These are phyloP conservation scores for Drosophila neoperkinsi DNA, from an alignment of 2,888 invertebrate species.

Conservation along the genomic window DNA sequence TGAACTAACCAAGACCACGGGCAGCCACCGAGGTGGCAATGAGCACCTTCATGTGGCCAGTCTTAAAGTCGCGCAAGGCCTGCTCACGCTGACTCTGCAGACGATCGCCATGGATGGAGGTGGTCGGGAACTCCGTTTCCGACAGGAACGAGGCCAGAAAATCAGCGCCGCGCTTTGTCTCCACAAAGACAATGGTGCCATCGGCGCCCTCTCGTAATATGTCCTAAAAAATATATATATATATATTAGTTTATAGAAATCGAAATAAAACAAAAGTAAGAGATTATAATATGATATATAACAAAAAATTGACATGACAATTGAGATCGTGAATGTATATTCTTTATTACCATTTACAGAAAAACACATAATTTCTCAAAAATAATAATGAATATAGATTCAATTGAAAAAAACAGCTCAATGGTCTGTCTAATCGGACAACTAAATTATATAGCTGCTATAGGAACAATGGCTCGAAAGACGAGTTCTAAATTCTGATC, in stretches of 20 bases:
- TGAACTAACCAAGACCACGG: constrained; percentile 90
- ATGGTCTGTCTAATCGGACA: neutral
- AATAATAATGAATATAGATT: neutral
- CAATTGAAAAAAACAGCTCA: neutral
- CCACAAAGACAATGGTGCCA: constrained; percentile 94
- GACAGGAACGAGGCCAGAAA: constrained; percentile 94
- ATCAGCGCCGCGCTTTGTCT: constrained; percentile 95
- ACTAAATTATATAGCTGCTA: neutral
- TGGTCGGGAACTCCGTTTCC: constrained; percentile 93
- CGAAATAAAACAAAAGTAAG: neutral
- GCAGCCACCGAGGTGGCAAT: constrained; percentile 98
- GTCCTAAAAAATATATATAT: constrained; percentile 62
- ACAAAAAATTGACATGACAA: neutral
- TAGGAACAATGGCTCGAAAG: neutral
- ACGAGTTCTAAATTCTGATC: neutral
- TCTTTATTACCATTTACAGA: neutral
- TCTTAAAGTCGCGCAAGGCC: constrained; percentile 95
- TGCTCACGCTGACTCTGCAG: constrained; percentile 98
- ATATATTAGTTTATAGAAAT: neutral
- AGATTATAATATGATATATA: neutral
- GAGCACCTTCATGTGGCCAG: constrained; percentile 90
- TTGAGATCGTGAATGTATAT: neutral
- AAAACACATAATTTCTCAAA: neutral
- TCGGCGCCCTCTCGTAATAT: constrained; percentile 81
- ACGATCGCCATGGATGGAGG: constrained; percentile 99